Conservation (phyloP, 2,113 vertebrate genomes). For the Edolisoma coerulescens region DNA sequence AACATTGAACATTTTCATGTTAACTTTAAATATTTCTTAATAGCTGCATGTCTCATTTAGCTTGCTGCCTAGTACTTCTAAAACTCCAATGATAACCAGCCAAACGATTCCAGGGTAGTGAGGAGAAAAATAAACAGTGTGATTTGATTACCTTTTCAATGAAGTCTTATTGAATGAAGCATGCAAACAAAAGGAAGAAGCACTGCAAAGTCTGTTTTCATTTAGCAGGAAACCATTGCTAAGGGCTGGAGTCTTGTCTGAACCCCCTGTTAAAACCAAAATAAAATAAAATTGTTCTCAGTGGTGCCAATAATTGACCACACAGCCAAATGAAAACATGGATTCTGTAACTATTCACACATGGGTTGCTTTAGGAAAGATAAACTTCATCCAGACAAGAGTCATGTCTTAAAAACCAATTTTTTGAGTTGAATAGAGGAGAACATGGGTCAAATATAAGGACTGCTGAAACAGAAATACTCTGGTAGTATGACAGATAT, state of each 20-base stretch:
- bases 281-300: not conserved
- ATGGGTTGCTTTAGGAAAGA: not conserved
- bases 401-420: not conserved
- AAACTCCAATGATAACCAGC: not conserved
- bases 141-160: not conserved
- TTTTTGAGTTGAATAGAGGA: not conserved
- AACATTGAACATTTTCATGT: not conserved
- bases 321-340: not conserved
- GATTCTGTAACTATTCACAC: not conserved
- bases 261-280: not conserved
- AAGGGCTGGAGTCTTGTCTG: not conserved
- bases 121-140: not conserved
- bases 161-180: not conserved
- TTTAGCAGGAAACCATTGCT: not conserved
- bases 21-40: not conserved
- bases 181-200: not conserved
- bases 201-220: not conserved
- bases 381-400: not conserved
- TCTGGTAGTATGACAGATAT: not conserved
- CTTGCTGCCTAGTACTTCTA: not conserved
- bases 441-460: not conserved
- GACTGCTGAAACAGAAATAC: not conserved
- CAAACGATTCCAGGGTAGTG: not conserved
- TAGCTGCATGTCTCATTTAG: not conserved
- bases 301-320: not conserved